Evolutionary conservation across 2,888 invertebrate species (phyloP), one percentile per base, ranked within the genome.

Genomic region (Stenodema calcarata): DNA sequence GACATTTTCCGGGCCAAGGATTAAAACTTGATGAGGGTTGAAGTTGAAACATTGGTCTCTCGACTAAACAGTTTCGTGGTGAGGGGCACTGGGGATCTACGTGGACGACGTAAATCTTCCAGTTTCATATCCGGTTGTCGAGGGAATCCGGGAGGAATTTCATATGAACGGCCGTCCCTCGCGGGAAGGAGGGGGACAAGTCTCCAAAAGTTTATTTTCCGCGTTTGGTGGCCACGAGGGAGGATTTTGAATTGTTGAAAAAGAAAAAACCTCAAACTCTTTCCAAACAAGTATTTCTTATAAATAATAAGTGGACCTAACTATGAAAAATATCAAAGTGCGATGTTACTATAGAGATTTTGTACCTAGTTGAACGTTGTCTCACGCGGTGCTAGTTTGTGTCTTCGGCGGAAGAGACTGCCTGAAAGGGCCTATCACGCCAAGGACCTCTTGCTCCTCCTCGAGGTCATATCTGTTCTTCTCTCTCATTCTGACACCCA

Each of bases 21-120:
- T 82, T 82, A 82, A 82, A 82, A 82, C 82, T 82, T 82, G 82
- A 82, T 82, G 82, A 82, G 82, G 82, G 82, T 82, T 69, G 82
- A 82, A 82, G 54, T 82, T 82, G 82, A 82, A 69, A 78, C 78
- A 78, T 78, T 78, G 78, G 78, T 78, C 78, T 41, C 78, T 23
- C 78, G 35, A 41, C 78, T 78, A 78, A 78, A 78, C 78, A 44
- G 78, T 78, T 78, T 73, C 27, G 78, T 23, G 41, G 78, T 0
- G 78, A 41, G 27, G 78, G 44, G 78, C 23, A 7, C 41, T 18
- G 27, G 44, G 78, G 42, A 35, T 73, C 30, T 78, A 78, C 78
- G 78, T 78, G 78, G 41, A 78, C 41, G 44, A 78, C 78, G 78
- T 78, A 78, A 78, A 78, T 78, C 78, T 78, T 44, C 78, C 78